Conservation (phyloP, 2,888 invertebrate genomes). For the Lasioglossum vierecki region DNA sequence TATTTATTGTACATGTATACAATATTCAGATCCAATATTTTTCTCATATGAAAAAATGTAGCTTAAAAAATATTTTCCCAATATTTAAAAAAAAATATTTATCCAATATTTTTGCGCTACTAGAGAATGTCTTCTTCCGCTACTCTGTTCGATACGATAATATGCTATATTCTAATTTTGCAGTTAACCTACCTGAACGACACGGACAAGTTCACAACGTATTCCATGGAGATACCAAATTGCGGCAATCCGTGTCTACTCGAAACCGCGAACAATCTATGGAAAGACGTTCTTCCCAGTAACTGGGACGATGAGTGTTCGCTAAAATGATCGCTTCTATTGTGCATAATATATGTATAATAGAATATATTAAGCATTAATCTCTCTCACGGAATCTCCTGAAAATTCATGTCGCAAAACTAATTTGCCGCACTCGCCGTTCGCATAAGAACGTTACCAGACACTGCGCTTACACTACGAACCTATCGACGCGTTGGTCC, state of each 20-base stretch:
- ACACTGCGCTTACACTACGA: not conserved
- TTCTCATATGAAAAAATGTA: too few species aligned
- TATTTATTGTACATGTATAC: too few species aligned
- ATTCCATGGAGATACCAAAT: conserved; percentile 86
- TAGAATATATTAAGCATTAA: not conserved
- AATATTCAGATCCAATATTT: too few species aligned
- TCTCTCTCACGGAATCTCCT: not conserved
- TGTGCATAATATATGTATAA: not conserved
- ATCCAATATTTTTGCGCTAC: too few species aligned
- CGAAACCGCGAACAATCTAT: conserved; percentile 85
- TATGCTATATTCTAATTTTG: conserved; percentile 55
- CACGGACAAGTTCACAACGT: conserved; percentile 86
- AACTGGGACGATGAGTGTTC: conserved; percentile 89
- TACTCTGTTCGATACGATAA: not conserved
- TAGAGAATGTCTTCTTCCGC: not conserved
- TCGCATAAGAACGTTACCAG: not conserved
- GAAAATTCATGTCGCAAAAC: not conserved
- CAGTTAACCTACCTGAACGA: conserved; percentile 89
- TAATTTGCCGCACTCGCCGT: not conserved
- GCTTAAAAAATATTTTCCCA: too few species aligned
- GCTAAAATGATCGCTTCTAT: not conserved
- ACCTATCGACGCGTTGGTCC: not conserved
- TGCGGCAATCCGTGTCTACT: conserved; percentile 88
- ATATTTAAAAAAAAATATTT: too few species aligned
- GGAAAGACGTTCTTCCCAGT: conserved; percentile 86